Base-by-base conservation (phyloP, 2,888 invertebrate genomes). In the Thymelicus lineola region DNA sequence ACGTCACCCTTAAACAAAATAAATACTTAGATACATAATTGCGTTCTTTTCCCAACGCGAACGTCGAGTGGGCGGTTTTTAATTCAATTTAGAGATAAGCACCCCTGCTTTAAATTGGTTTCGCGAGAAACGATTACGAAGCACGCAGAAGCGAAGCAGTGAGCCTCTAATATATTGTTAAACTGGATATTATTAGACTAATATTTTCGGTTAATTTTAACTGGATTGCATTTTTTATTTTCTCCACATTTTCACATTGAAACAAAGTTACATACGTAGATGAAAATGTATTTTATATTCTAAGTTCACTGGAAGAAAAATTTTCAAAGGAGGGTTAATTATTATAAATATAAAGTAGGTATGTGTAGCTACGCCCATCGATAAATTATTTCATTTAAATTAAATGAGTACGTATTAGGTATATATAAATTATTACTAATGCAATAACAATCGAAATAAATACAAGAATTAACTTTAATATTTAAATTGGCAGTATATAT, bases 31-130 rank as follows among this genome's bases (percentile, higher is more conserved):
- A n/a, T n/a, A 46, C 35, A 53, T 64, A 65, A 46, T 46, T 45
- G 5, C 20, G 42, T 42, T 28, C 17, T 48, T 60, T 60, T 42
- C 28, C 59, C n/a, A 53, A 42, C 15, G n/a, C 15, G 14, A 60
- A 20, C 60, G 14, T 20, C 28, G 36, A n/a, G 48, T 66, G 48
- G 46, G 36, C 50, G 60, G 67, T 61, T 69, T 63, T 69, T 57
- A 63, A 68, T 63, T 69, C 61, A 69, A 58, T 69, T 69, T 46
- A 58, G 38, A 63, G 68, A 68, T 68, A 68, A 68, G 61, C n/a
- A 62, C 55, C 61, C 36, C 55, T 62, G 62, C 17, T 68, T 68
- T 62, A 68, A 68, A 68, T 68, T 68, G 68, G 62, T 68, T 69
- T 63, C 58, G 55, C 46, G 50, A 63, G 45, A 68, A 69, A 69